Conservation (phyloP, 2,113 vertebrate species). For the Psammodynastes pulverulentus region DNA sequence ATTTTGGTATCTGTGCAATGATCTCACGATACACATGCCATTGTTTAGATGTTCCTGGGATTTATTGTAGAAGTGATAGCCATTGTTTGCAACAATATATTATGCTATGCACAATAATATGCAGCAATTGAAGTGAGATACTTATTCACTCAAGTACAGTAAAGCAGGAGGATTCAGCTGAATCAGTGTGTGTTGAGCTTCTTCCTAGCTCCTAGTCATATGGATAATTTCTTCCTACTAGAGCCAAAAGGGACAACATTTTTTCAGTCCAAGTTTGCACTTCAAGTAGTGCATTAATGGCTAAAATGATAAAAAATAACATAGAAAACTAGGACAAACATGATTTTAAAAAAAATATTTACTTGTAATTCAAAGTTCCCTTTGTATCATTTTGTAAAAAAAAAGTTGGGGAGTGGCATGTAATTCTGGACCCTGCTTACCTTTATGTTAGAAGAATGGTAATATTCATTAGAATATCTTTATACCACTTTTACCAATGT, state of each 20-base stretch:
- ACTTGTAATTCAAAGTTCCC: neutral
- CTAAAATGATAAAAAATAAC: neutral
- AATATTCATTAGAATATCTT: neutral
- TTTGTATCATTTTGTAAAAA: neutral
- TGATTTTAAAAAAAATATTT: neutral
- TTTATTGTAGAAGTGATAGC: neutral
- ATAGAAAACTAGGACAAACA: neutral
- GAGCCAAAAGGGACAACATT: neutral
- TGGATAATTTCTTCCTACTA: neutral
- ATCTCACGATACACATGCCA: neutral
- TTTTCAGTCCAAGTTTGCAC: neutral
- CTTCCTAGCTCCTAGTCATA: neutral
- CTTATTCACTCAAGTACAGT: neutral
- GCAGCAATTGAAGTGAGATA: neutral
- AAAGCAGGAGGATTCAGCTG: neutral
- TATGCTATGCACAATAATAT: neutral
- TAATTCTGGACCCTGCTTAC: neutral
- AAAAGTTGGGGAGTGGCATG: neutral
- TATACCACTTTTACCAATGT: neutral
- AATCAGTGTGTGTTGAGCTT: neutral
- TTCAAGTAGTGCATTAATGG: neutral
- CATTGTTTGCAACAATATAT: neutral
- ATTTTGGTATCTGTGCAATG: neutral
- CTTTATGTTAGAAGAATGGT: neutral
- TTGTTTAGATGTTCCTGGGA: neutral